Percentiles rank a stretch among this genome's conserved stretches.
Evolutionary conservation across 2,113 vertebrate species (phyloP).

Genomic region (Clinocottus analis): DNA sequence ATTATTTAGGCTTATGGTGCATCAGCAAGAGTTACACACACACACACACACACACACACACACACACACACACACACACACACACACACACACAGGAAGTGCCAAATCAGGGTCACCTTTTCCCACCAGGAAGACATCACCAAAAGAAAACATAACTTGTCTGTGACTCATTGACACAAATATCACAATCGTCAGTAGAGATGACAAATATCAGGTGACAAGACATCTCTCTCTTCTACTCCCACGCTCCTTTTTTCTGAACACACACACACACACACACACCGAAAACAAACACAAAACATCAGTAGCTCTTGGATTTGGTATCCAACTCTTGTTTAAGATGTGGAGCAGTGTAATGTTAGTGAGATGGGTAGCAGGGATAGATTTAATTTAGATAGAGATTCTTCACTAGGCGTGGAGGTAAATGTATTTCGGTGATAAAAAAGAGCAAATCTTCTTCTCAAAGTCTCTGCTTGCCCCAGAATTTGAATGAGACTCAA

Average conservation of each 20-base stretch:
- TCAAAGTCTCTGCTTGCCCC: conserved; percentile 59
- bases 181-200: conserved; percentile 9
- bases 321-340: conserved; percentile 58
- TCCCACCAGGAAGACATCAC: conserved; percentile 3
- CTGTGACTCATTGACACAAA: conserved; percentile 20
- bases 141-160: conserved; percentile 6
- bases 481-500: conserved; percentile 73
- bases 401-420: conserved; percentile 58
- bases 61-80: background rate
- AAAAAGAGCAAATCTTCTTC: conserved; percentile 68
- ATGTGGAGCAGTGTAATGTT: conserved; percentile 62
- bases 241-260: background rate
- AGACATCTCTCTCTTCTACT: conserved; percentile 20
- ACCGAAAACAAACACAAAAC: conserved; percentile 33
- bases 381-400: conserved; percentile 83
- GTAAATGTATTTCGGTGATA: conserved; percentile 77
- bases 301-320: conserved; percentile 18
- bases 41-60: background rate
- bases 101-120: conserved; percentile 8
- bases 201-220: conserved; percentile 11
- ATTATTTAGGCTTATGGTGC: background rate
- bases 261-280: background rate
- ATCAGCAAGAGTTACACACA: background rate
- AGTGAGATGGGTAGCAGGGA: conserved; percentile 68
- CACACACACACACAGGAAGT: background rate